phyloP scores from a whole-genome alignment of 2,113 vertebrate species.

The Scomber japonicus region DNA sequence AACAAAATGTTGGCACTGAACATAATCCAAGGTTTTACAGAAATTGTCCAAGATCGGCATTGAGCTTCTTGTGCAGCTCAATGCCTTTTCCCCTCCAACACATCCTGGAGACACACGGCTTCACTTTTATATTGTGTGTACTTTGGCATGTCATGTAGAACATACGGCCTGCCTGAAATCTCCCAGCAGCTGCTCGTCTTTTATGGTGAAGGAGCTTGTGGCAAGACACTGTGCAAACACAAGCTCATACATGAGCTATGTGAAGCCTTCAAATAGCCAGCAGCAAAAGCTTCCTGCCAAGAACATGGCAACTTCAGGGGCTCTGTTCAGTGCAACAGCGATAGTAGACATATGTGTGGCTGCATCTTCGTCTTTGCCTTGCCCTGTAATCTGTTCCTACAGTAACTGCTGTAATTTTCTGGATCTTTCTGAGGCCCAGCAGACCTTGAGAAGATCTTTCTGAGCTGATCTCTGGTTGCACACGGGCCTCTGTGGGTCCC shows the following conservation, averaged over 20 bases:
- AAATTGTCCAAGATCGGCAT: too few species aligned
- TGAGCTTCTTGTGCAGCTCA: background rate
- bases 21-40: too few species aligned
- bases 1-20: too few species aligned
- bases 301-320: background rate
- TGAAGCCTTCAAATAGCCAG: conserved; percentile 11
- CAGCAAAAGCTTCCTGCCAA: conserved; percentile 27
- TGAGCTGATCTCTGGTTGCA: too few species aligned
- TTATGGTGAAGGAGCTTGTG: conserved; percentile 34
- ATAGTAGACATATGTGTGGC: background rate
- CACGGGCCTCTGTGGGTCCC: too few species aligned
- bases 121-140: conserved; percentile 26
- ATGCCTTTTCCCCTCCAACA: conserved; percentile 1
- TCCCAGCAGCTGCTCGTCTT: conserved; percentile 53
- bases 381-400: background rate
- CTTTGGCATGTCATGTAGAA: conserved; percentile 30
- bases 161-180: conserved; percentile 38
- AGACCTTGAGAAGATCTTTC: too few species aligned
- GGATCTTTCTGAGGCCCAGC: background rate
- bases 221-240: conserved; percentile 48
- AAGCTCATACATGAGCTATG: conserved; percentile 1
- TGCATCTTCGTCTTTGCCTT: background rate
- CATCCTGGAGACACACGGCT: conserved; percentile 17
- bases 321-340: background rate
- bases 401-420: background rate